Evolutionary conservation across 1,140 invertebrate species (phyloP), one percentile per base, ranked within the genome.

Genomic region (Latrodectus geometricus): DNA sequence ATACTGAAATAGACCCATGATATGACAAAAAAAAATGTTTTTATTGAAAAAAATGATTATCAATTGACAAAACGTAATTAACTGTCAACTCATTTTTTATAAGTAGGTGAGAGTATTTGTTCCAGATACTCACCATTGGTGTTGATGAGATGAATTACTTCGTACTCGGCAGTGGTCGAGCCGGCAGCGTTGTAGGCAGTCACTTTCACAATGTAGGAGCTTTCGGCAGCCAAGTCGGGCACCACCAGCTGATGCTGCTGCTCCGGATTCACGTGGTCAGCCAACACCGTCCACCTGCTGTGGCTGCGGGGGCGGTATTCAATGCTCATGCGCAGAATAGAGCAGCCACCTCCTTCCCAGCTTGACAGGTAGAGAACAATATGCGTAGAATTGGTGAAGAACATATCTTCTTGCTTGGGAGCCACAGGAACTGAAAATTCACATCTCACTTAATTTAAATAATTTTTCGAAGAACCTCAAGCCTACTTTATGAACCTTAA

Each of bases 291-390:
- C 88, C 88, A 89, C n/a, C 77, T 79, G 69, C 70, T 75, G 49
- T 86, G 74, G 23, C 73, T 83, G n/a, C 87, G 82, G 20, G 93
- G 93, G 68, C 93, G 92, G 90, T 96, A 96, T 88, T 95, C 94
- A 52, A 97, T 92, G 21, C 94, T 93, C 89, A 95, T 96, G 89
- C 94, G 94, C 12, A 93, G 90, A 52, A 97, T 93, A 0, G 95
- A 94, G 89, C 96, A 97, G 3, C 95, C 95, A 78, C 95, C 95
- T 9, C 88, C 89, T 8, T 94, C 94, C 95, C 96, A 97, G 3
- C 94, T 93, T 87, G 94, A 94, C 14, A 96, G 91, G 66, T 95
- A 92, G 0, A 97, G 91, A 9, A 94, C 91, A 7, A 96, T 93
- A 15, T 94, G 95, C 0, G 95, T 96, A 7, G 94, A 94, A 88